Percentiles rank a stretch among this genome's conserved stretches.
phyloP scores from a whole-genome alignment of 2,797 vertebrate genomes.

The Rhynchotus rufescens region DNA sequence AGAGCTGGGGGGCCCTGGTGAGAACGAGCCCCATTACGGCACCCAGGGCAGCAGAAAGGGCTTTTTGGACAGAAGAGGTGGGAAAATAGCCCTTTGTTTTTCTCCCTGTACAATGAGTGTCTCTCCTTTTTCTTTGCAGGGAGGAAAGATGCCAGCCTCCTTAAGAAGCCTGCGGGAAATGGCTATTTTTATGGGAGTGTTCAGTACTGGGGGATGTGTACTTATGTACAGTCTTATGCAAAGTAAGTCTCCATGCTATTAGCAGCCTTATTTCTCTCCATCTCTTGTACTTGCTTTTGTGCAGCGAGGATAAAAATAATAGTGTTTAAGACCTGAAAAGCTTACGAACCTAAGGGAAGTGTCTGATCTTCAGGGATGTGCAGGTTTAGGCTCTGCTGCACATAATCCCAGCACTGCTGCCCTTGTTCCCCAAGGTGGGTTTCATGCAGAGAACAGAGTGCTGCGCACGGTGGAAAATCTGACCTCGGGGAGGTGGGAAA shows the following conservation, averaged over 20 bases:
- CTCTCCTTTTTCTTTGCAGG: constrained; percentile 65
- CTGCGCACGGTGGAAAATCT: neutral
- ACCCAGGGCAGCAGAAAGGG: neutral
- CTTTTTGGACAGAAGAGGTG: neutral
- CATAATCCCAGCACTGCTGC: neutral
- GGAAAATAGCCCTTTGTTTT: neutral
- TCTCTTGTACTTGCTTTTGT: constrained; percentile 17
- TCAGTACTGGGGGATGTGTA: constrained; percentile 71
- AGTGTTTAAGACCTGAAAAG: neutral
- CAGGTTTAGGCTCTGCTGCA: neutral
- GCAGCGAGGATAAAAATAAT: neutral
- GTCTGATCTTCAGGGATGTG: neutral
- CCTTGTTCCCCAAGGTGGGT: fast-evolving
- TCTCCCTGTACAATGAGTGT: constrained; percentile 48
- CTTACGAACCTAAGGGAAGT: neutral
- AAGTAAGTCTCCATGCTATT: constrained; percentile 78
- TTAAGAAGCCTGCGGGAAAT: constrained; percentile 78
- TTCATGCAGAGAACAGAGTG: neutral
- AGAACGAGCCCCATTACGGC: neutral
- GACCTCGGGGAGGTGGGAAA: neutral
- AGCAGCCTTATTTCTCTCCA: constrained; percentile 18
- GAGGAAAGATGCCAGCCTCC: constrained; percentile 74
- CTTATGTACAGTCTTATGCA: constrained; percentile 87
- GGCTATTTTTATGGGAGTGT: constrained; percentile 81
- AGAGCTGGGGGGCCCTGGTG: neutral